These are phyloP conservation scores for Coilia nasus DNA, from an alignment of 2,797 vertebrate genomes.

Conservation along the genomic window DNA sequence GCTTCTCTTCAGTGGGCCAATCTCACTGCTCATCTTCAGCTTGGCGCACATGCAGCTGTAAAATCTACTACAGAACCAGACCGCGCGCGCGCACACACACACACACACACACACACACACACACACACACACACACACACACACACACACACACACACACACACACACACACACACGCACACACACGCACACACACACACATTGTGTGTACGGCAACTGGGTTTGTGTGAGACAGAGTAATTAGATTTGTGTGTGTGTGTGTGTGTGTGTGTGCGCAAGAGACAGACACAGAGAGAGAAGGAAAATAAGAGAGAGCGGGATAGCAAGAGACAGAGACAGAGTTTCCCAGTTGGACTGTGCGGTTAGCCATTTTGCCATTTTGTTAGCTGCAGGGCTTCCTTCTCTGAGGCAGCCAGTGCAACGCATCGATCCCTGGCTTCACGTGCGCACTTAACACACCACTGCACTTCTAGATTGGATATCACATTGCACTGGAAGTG, in stretches of 20 bases:
- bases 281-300: too few relatives aligned
- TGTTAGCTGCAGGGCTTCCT: not conserved
- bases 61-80: not conserved
- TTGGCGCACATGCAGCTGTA: not conserved
- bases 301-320: too few relatives aligned
- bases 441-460: constrained; percentile 14
- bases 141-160: not conserved
- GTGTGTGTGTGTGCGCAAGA: not conserved
- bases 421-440: not conserved
- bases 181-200: not conserved
- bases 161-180: not conserved
- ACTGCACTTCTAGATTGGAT: constrained; percentile 17
- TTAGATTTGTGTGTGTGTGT: not conserved
- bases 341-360: not conserved
- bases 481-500: not conserved
- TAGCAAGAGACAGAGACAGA: too few relatives aligned
- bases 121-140: not conserved
- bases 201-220: not conserved
- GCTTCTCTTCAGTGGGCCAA: not conserved
- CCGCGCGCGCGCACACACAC: not conserved
- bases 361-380: not conserved
- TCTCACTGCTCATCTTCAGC: not conserved
- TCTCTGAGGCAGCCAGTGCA: not conserved
- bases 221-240: too few relatives aligned
- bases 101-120: not conserved